Evolutionary conservation across 2,113 vertebrate species (phyloP), one percentile per base, ranked within the genome.

Genomic region (Ornithorhynchus anatinus): DNA sequence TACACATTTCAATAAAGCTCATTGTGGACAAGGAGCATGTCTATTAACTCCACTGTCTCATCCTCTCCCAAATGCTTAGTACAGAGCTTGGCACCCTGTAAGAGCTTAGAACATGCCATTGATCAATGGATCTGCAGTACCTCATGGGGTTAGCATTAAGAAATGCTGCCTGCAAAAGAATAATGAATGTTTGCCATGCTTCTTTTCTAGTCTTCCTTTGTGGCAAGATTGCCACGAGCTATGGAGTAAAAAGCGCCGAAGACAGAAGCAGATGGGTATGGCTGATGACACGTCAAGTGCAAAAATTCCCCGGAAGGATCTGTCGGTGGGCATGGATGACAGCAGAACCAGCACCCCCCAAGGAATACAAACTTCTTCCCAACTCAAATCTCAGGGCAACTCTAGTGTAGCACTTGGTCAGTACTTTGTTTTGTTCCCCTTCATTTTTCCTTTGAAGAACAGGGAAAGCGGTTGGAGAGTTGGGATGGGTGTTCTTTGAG

Each of bases 151-250:
- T n/a, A n/a, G n/a, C n/a, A n/a, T n/a, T n/a, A n/a, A n/a, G n/a
- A n/a, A n/a, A n/a, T n/a, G n/a, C n/a, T n/a, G n/a, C n/a, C n/a
- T 17, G 10, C 2, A n/a, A 8, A 14, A 13, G 69, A 47, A 56
- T 84, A 43, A 62, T 86, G 13, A 75, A 66, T 36, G 4, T 50
- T 59, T 31, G 75, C 12, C 8, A 25, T 44, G 40, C 12, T 65
- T 81, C 42, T 60, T 27, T 81, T 82, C 20, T 68, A 99, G 97
- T 77, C 96, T 99, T 84, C 98, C 98, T 58, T 93, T 98, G 72
- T 99, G 97, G 97, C 98, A 99, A 89, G 98, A 99, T 91, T 99
- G 98, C 84, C 98, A 99, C 57, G 98, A 99, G 82, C 89, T 99
- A 59, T 99, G 98, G 98, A 99, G 98, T 89, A 99, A 99, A 91